Conservation (phyloP, 2,888 invertebrate species). For the Ramazzottius varieornatus region DNA sequence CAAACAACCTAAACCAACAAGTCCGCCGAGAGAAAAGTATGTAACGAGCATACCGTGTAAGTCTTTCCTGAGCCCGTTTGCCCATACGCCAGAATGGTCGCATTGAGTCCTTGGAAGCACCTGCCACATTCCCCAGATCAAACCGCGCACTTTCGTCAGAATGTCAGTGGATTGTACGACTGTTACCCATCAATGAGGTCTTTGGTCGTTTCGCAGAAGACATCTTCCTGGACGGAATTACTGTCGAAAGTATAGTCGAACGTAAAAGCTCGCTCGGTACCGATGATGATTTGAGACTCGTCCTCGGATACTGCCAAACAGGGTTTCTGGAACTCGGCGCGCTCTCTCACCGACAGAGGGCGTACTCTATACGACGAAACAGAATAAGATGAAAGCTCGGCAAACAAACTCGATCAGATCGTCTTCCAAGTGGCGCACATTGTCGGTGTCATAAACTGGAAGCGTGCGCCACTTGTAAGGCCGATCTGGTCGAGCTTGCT, state of each 20-base stretch:
- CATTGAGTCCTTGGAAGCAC: conserved; percentile 83
- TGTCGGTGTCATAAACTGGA: no score
- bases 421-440: no score
- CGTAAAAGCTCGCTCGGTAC: conserved; percentile 77
- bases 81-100: conserved; percentile 84
- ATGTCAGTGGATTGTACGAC: no score
- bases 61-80: conserved; percentile 98
- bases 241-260: conserved; percentile 86
- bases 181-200: conserved; percentile 58
- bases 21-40: no score
- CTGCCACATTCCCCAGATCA: conserved; percentile 20
- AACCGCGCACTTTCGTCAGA: no score
- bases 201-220: conserved; percentile 59
- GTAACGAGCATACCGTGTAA: conserved; percentile 41
- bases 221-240: conserved; percentile 37
- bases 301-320: conserved; percentile 44
- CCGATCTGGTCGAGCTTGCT: no score
- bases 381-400: no score
- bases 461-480: no score
- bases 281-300: conserved; percentile 68
- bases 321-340: not conserved
- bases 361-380: not conserved
- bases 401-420: no score
- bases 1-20: no score
- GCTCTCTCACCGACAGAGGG: not conserved